A percentile compares a stretch with the other conserved stretches of the same genome.
phyloP scores from a whole-genome alignment of 2,797 vertebrate genomes.

The Sitta carolinensis region DNA sequence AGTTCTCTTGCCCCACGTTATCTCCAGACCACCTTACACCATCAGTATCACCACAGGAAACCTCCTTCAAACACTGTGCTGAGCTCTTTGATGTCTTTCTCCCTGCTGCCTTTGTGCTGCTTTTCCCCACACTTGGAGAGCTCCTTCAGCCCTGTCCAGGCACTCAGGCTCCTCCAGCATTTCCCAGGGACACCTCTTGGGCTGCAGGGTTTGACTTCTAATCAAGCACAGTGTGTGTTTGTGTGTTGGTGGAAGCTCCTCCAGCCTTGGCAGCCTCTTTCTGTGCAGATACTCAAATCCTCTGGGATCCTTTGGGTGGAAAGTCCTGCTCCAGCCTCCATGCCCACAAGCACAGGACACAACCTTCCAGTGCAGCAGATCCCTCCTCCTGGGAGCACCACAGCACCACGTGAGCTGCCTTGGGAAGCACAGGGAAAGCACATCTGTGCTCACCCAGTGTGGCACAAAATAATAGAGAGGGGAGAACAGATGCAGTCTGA shows the following conservation, averaged over 20 bases:
- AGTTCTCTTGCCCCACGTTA: background rate
- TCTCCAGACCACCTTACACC: background rate
- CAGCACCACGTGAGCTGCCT: fast-evolving
- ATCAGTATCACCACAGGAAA: background rate
- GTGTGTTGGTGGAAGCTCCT: background rate
- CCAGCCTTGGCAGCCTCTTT: background rate
- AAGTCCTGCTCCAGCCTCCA: background rate
- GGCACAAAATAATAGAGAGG: constrained; percentile 55
- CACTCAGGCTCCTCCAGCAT: background rate
- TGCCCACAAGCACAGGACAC: fast-evolving
- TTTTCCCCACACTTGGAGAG: fast-evolving
- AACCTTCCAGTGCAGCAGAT: background rate
- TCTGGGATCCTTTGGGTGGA: background rate
- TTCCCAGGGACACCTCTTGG: background rate
- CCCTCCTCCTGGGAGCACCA: background rate
- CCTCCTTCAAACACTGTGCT: background rate
- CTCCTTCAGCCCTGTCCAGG: background rate
- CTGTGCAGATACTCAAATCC: background rate
- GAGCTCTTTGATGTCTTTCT: background rate
- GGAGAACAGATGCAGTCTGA: constrained; percentile 42
- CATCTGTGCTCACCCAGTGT: constrained; percentile 53
- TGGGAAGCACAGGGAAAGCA: background rate
- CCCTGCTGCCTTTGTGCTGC: background rate
- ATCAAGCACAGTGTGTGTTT: fast-evolving
- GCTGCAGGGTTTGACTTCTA: background rate